Evolutionary conservation across 1,140 invertebrate species (phyloP), one percentile per base, ranked within the genome.

Genomic region (Penaeus japonicus): DNA sequence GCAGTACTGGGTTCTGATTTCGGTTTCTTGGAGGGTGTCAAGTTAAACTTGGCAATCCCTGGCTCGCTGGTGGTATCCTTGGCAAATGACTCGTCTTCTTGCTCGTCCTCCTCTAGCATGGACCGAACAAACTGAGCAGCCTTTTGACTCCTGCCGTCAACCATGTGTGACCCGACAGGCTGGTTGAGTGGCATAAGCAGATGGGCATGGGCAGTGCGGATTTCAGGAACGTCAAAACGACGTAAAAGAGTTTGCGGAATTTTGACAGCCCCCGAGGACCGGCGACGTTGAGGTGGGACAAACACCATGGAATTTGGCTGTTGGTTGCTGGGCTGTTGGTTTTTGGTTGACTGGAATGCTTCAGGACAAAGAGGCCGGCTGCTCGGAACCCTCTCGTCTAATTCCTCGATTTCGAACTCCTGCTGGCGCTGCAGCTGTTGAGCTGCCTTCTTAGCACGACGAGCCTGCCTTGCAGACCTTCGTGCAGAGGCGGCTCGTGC

Each of bases 151-250:
- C 89, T 79, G 30, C 89, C 88, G 27, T 86, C 85, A 1, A 89
- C 78, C 84, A 87, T 83, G 22, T 89, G 82, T 20, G 90, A 90
- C 15, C 90, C 90, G n/a, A 85, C 88, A 27, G 90, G 88, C 73
- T 90, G 89, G 77, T 88, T 90, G 17, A 90, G 77, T n/a, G 90
- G 90, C 90, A 90, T 90, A 15, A 90, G 78, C 12, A 90, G 83
- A 65, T 90, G 82, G 53, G 87, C 86, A 65, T 90, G 90, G 3
- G 90, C 85, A 24, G 90, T 89, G n/a, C 85, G 89, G 53, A 89
- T 86, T 32, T 89, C 85, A 32, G 89, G 85, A 30, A 85, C 81
- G 17, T 85, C 81, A 30, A 84, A 62, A n/a, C 89, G 84, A 1
- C 85, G 75, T 70, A 89, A 87, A 10, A 90, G 78, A 22, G 85